phyloP scores from a whole-genome alignment of 1,140 invertebrate genomes.

The Magallana gigas region DNA sequence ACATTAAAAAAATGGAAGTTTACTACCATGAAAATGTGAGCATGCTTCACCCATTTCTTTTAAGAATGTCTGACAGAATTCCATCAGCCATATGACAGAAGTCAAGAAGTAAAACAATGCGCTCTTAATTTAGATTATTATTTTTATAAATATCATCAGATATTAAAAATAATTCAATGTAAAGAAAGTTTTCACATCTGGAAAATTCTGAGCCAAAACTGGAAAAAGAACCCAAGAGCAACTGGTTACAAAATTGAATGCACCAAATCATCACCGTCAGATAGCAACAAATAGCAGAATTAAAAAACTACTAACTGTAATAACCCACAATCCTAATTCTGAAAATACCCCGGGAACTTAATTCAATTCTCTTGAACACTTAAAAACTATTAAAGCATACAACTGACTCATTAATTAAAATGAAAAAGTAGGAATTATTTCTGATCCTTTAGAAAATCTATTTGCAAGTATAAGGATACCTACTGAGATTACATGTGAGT shows the following conservation, averaged over 20 bases:
- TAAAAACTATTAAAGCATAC: too few relatives aligned
- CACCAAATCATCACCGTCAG: constrained; percentile 8
- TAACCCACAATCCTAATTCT: too few relatives aligned
- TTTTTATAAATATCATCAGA: constrained; percentile 7
- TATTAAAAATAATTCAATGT: background rate
- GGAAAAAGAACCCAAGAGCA: background rate
- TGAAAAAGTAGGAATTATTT: too few relatives aligned
- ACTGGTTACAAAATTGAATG: background rate
- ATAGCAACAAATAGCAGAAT: background rate
- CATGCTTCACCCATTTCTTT: constrained; percentile 19
- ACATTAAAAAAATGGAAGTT: constrained; percentile 2
- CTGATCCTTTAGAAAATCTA: too few relatives aligned
- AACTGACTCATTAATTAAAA: too few relatives aligned
- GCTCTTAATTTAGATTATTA: background rate
- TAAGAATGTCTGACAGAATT: background rate
- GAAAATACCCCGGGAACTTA: too few relatives aligned
- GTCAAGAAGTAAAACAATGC: background rate
- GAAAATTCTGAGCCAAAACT: background rate
- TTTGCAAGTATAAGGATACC: too few relatives aligned
- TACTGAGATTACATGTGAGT: too few relatives aligned
- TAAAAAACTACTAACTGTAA: too few relatives aligned
- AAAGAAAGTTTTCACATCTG: background rate
- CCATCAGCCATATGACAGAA: background rate
- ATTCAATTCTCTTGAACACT: too few relatives aligned
- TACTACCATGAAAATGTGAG: background rate